Percentiles rank a stretch among this genome's conserved stretches.
phyloP scores from a whole-genome alignment of 2,888 invertebrate species.

The Eucriotettix oculatus region DNA sequence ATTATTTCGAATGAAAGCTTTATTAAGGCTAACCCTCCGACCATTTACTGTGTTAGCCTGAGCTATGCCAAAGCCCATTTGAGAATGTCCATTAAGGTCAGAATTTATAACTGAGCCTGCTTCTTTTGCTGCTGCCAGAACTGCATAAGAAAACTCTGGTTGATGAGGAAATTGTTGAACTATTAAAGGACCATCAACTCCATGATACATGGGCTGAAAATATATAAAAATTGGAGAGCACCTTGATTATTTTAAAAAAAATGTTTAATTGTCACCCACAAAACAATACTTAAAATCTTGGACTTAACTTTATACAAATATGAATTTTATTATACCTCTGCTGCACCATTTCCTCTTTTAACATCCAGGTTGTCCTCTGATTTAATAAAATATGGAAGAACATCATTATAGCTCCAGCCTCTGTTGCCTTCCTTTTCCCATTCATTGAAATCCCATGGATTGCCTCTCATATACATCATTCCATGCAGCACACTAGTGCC shows the following conservation, averaged over 20 bases:
- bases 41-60: background rate
- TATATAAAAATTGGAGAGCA: too few species aligned
- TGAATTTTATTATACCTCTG: background rate
- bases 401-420: slow-evolving; percentile 73
- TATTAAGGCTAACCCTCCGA: background rate
- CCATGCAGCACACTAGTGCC: slow-evolving; percentile 78
- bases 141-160: background rate
- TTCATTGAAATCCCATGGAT: slow-evolving; percentile 67
- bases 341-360: background rate
- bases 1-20: background rate
- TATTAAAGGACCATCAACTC: background rate
- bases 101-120: background rate
- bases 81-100: background rate
- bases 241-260: too few species aligned
- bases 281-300: too few species aligned
- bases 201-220: background rate
- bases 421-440: slow-evolving; percentile 71
- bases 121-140: background rate
- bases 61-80: background rate
- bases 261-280: too few species aligned
- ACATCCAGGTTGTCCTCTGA: slow-evolving; percentile 69
- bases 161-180: background rate
- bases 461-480: slow-evolving; percentile 84
- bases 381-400: slow-evolving; percentile 69
- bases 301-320: too few species aligned